phyloP scores from a whole-genome alignment of 2,113 vertebrate species.

The Tetraodon nigroviridis region DNA sequence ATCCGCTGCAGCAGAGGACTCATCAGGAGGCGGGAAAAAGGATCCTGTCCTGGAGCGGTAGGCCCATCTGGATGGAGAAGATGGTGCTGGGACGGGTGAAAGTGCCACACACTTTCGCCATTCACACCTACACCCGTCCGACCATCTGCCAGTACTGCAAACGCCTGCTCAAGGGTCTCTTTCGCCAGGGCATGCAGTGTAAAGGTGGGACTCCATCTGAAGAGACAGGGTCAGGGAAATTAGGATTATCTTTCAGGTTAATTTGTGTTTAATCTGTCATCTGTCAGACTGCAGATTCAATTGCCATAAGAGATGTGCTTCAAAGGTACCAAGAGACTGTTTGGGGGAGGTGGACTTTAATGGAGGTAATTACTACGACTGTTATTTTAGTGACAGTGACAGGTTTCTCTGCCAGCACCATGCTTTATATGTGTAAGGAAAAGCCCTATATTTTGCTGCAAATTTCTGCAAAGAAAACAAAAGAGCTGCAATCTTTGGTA shows the following conservation, averaged over 20 bases:
- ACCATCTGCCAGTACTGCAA: conserved; percentile 99
- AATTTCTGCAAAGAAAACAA: too few relatives aligned
- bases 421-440: too few relatives aligned
- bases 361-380: conserved; percentile 77
- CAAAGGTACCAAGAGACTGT: conserved; percentile 96
- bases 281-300: conserved; percentile 92
- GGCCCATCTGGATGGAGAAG: conserved; percentile 99
- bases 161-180: conserved; percentile 92
- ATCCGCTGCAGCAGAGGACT: conserved; percentile 67
- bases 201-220: conserved; percentile 78
- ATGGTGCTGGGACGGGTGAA: conserved; percentile 96
- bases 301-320: conserved; percentile 94
- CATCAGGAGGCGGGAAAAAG: conserved; percentile 93
- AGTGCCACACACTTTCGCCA: conserved; percentile 95
- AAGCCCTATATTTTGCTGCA: too few relatives aligned
- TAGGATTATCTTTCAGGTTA: background rate
- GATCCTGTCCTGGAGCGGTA: conserved; percentile 93
- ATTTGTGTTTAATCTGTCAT: background rate
- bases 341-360: conserved; percentile 94
- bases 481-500: background rate
- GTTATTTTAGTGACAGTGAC: background rate
- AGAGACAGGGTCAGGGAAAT: background rate
- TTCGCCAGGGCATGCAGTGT: conserved; percentile 98
- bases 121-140: conserved; percentile 95
- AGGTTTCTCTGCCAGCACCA: background rate